phyloP scores from a whole-genome alignment of 1,140 invertebrate species.

The Ceratitis capitata region DNA sequence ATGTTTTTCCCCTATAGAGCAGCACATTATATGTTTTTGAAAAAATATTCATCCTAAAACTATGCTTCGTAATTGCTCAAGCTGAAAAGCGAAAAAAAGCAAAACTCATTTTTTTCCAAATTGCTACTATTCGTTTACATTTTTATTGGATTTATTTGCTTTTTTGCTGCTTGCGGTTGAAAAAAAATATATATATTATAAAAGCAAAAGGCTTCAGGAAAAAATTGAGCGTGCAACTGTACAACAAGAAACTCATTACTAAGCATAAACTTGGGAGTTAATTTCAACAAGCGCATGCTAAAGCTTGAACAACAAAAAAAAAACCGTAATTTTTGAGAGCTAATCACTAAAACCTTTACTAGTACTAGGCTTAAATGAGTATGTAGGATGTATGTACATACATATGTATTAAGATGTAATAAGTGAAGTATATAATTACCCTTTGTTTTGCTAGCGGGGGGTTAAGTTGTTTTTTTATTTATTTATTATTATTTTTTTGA shows the following conservation, averaged over 20 bases:
- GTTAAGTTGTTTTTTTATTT: neutral
- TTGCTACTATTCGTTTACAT: no score
- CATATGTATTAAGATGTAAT: neutral
- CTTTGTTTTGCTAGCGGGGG: neutral
- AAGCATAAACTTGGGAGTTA: no score
- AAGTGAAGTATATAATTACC: neutral
- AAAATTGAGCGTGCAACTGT: no score
- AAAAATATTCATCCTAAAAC: neutral
- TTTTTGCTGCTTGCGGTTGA: no score
- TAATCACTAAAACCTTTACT: neutral
- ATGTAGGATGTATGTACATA: neutral
- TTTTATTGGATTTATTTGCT: no score
- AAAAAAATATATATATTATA: no score
- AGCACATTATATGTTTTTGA: neutral
- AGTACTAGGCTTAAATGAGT: neutral
- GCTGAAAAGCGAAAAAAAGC: neutral
- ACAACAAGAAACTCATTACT: no score
- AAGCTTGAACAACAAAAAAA: neutral
- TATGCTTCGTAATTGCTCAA: neutral
- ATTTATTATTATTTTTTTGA: neutral
- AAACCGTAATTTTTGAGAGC: neutral
- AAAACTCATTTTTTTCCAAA: no score
- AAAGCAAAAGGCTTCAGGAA: no score
- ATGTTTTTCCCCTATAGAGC: neutral
- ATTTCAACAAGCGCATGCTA: no score